phyloP scores from a whole-genome alignment of 2,113 vertebrate genomes.

The Chauna torquata region DNA sequence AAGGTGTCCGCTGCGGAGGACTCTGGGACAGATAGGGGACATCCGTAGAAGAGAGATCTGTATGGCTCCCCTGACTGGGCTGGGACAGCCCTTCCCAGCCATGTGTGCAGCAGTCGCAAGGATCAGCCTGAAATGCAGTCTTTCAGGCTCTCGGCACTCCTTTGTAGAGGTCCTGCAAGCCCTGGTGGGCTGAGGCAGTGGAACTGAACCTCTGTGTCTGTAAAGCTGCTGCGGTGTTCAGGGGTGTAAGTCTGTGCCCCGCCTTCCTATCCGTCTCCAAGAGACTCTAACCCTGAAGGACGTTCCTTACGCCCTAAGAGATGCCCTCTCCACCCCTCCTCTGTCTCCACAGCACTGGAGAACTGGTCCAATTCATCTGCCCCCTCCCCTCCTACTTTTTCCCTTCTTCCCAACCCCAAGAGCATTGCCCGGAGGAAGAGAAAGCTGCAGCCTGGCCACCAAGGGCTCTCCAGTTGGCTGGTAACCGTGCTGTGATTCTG shows the following conservation, averaged over 20 bases:
- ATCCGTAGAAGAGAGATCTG: neutral
- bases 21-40: neutral
- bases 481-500: neutral
- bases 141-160: neutral
- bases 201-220: neutral
- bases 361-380: neutral
- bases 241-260: neutral
- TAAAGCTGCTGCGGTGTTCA: neutral
- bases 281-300: neutral
- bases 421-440: neutral
- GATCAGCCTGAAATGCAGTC: neutral
- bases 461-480: neutral
- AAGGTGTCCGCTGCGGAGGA: neutral
- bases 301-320: neutral
- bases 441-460: neutral
- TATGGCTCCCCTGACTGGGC: neutral
- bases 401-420: neutral
- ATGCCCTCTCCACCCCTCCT: neutral
- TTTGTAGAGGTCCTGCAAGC: neutral
- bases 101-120: neutral
- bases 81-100: neutral
- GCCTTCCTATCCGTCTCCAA: neutral
- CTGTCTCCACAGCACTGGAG: neutral
- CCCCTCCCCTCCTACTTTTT: neutral
- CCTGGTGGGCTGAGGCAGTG: neutral